Evolutionary conservation across 2,797 vertebrate genomes (phyloP).

Genomic region (Anas acuta): DNA sequence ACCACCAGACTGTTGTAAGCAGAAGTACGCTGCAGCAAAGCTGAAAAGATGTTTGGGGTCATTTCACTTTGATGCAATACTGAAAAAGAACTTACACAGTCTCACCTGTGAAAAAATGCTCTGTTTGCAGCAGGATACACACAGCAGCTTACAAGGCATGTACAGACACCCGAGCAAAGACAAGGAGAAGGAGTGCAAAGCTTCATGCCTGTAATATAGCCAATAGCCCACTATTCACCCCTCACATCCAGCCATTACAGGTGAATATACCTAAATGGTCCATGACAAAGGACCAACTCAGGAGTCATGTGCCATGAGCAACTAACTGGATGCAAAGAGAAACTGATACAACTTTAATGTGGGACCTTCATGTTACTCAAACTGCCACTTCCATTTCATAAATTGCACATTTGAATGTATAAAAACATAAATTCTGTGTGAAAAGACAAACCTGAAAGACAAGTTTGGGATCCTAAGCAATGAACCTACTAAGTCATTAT

Average conservation of each 20-base stretch:
- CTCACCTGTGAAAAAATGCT: not conserved
- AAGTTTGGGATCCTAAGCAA: not conserved
- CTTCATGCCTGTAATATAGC: not conserved
- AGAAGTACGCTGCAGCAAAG: not conserved
- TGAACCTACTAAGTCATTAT: not conserved
- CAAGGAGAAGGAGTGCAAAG: not conserved
- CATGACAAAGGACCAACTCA: rapidly evolving
- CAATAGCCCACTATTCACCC: not conserved
- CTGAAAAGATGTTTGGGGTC: not conserved
- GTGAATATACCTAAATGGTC: not conserved
- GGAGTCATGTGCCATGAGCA: not conserved
- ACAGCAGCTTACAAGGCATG: not conserved
- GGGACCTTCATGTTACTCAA: not conserved
- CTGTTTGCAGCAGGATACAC: not conserved
- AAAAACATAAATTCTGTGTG: not conserved
- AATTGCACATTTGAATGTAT: not conserved
- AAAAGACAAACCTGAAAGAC: not conserved
- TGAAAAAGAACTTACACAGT: not conserved
- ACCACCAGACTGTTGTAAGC: not conserved
- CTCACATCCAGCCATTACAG: not conserved
- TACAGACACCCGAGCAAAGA: not conserved
- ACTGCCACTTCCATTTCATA: not conserved
- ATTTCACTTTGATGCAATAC: not conserved
- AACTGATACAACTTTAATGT: not conserved
- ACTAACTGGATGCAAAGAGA: not conserved